A percentile compares a stretch with the other conserved stretches of the same genome.
These are phyloP conservation scores for Nerophis ophidion DNA, from an alignment of 2,113 vertebrate species.

Conservation along the genomic window DNA sequence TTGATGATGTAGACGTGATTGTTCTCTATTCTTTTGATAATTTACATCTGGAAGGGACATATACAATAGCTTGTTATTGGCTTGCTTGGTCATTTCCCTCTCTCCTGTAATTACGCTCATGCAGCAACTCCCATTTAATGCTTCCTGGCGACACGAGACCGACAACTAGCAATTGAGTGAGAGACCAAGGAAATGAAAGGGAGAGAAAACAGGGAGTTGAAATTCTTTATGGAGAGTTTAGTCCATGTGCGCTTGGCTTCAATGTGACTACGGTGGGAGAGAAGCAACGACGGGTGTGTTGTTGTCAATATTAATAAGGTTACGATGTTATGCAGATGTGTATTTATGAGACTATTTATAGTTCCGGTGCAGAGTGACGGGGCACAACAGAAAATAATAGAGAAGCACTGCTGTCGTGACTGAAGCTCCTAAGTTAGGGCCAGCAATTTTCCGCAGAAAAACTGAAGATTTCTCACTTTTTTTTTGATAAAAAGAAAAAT, in stretches of 20 bases:
- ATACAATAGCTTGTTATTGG: conserved; percentile 26
- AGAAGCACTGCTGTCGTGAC: no score
- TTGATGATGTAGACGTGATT: conserved; percentile 30
- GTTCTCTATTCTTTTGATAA: conserved; percentile 41
- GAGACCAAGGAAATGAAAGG: neutral
- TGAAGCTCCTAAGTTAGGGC: no score
- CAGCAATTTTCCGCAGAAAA: no score
- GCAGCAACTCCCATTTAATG: conserved; percentile 24
- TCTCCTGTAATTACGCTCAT: conserved; percentile 35
- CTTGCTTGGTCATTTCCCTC: conserved; percentile 38
- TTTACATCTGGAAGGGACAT: conserved; percentile 12
- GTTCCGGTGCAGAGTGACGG: no score
- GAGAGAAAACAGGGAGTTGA: neutral
- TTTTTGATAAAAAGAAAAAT: no score
- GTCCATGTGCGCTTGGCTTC: neutral
- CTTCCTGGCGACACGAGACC: conserved; percentile 32
- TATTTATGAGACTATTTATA: no score
- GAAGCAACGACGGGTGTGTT: no score
- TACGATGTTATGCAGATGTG: no score
- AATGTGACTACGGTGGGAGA: neutral
- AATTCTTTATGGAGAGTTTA: neutral
- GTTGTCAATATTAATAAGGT: no score
- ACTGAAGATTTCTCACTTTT: no score
- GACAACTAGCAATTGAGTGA: conserved; percentile 6
- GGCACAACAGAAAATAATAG: no score